These are phyloP conservation scores for Larimichthys polyactis DNA, from an alignment of 2,113 vertebrate genomes.

Conservation along the genomic window DNA sequence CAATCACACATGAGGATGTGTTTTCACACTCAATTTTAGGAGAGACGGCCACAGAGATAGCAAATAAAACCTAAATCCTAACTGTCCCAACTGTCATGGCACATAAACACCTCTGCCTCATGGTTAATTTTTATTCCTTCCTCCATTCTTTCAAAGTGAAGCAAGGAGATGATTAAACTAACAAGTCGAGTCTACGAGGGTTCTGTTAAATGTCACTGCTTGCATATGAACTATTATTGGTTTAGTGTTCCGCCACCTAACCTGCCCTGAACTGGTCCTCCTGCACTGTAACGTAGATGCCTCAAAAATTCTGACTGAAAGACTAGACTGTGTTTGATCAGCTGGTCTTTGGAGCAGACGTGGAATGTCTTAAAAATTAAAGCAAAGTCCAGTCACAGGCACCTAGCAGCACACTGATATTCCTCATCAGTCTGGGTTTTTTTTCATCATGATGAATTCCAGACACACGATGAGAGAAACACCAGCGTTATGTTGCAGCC, in stretches of 20 bases:
- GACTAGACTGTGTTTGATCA: slow-evolving; percentile 45
- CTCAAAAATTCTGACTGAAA: slow-evolving; percentile 22
- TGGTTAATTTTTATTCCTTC: slow-evolving; percentile 24
- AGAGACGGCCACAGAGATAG: slow-evolving; percentile 48
- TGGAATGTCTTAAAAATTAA: slow-evolving; percentile 31
- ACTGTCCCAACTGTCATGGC: slow-evolving; percentile 10
- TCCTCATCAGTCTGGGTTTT: slow-evolving; percentile 16
- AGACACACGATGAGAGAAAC: slow-evolving; percentile 39
- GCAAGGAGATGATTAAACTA: slow-evolving; percentile 34
- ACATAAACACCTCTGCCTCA: slow-evolving; percentile 20
- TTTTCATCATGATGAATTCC: slow-evolving; percentile 30
- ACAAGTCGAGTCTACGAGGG: slow-evolving; percentile 32
- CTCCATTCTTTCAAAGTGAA: slow-evolving; percentile 19
- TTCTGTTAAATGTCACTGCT: slow-evolving; percentile 44
- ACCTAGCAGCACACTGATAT: slow-evolving; percentile 14
- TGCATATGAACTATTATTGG: slow-evolving; percentile 17
- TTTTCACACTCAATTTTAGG: slow-evolving; percentile 67
- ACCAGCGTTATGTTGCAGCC: not conserved
- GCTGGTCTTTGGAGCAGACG: slow-evolving; percentile 25
- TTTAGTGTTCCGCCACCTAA: slow-evolving; percentile 11
- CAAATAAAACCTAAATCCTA: slow-evolving; percentile 53
- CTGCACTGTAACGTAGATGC: not conserved
- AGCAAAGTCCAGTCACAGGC: not conserved
- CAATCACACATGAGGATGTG: slow-evolving; percentile 70
- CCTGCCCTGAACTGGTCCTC: slow-evolving; percentile 17